Base-by-base conservation (phyloP, 1,140 invertebrate species). In the Habropoda laboriosa region DNA sequence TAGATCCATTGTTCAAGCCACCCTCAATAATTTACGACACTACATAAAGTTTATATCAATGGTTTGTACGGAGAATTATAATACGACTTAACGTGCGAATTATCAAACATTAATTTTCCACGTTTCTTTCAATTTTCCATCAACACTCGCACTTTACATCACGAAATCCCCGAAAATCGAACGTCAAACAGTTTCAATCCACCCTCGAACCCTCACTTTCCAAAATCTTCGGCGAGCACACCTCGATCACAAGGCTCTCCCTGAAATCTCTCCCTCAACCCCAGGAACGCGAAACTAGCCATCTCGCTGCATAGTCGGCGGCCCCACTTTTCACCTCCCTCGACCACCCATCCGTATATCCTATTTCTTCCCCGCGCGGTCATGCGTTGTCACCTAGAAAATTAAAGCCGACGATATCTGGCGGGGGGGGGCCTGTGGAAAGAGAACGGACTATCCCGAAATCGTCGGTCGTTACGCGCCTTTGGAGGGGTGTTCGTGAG, bases 341-440 rank as follows among this genome's bases (percentile, higher is more conserved):
- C 32, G 32, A 21, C 21, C 58, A 61, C 18, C 58, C 7, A 38
- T 2, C 60, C 51, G 45, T 35, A 74, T 51, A 73, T 66, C 82
- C 58, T 64, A 30, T 81, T 55, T 77, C 78, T 70, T 51, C 64
- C 53, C 68, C 47, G 49, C n/a, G n/a, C 63, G 73, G 42, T 47
- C 24, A 78, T 72, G 83, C 82, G 83, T 86, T 53, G 82, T 86
- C 83, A 85, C 83, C 82, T 86, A 86, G 83, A 86, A 86, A 86
- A 85, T 85, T 85, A 83, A 85, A 85, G 74, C 68, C 75, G 82
- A 74, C 80, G 75, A 84, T 84, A n/a, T n/a, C n/a, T n/a, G n/a
- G n/a, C n/a, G n/a, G n/a, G n/a, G n/a, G n/a, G 64, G 66, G 58
- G 18, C 60, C 82, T 71, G 82, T n/a, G n/a, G n/a, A n/a, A n/a